Evolutionary conservation across 1,140 invertebrate genomes (phyloP), one percentile per base, ranked within the genome.

Genomic region (Cotesia vestalis): DNA sequence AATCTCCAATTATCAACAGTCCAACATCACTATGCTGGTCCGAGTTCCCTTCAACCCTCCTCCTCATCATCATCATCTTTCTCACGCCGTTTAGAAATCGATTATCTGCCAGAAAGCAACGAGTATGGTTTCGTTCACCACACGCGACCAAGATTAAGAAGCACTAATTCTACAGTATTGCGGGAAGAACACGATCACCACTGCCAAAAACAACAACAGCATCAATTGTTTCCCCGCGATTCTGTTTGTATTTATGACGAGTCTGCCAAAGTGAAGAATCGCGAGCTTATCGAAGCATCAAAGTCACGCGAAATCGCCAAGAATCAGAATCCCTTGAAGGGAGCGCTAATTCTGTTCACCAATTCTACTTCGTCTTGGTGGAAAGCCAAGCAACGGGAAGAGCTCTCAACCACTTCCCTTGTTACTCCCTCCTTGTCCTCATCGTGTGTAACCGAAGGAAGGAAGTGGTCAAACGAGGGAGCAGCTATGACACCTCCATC

Each of bases 281-380:
- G 64, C 6, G 75, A 76, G 11, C 66, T 46, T 17, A n/a, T 60
- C 20, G 77, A 80, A 12, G 75, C 75, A 17, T 76, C 78, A 4
- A 81, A 80, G 9, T 78, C 78, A 0, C 62, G 53, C 71, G 17
- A 71, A 34, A 67, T 72, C 1, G 40, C 17, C 0, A 69, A 81
- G 68, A 83, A 80, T 66, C 79, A 84, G 69, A 84, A 86, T 27
- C 82, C 83, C 0, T 17, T 84, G 4, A 67, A 78, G 3, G 85
- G 85, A 4, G 85, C 85, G 0, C 52, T 86, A 27, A 83, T 86
- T 5, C 78, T 87, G 0, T 86, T 87, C 63, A 84, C 85, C 5
- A 73, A 82, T 1, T 86, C 85, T 1, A 87, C 85, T 0, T 86
- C 84, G 0, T 85, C 85, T 59, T 86, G 84, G 85, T 86, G 84